These are phyloP conservation scores for Neosilurus mollespiculum DNA, from an alignment of 2,797 vertebrate genomes.

Conservation along the genomic window DNA sequence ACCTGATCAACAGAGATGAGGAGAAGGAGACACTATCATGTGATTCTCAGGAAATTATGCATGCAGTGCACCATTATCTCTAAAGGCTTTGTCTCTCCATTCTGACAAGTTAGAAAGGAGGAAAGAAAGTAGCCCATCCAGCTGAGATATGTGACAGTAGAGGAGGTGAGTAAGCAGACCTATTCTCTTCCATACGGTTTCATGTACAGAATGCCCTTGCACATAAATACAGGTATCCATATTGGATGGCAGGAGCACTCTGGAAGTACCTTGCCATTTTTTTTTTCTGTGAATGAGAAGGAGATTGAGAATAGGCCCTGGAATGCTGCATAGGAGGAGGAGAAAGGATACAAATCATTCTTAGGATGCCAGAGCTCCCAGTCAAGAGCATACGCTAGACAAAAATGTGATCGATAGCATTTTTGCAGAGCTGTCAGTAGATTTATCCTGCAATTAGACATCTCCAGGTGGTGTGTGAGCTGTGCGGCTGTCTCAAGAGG, in stretches of 20 bases:
- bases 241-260: conserved; percentile 22
- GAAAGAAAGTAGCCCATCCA: conserved; percentile 30
- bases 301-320: conserved; percentile 50
- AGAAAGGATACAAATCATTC: conserved; percentile 41
- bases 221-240: conserved; percentile 40
- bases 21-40: conserved; percentile 9
- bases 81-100: conserved; percentile 17
- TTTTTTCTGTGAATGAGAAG: conserved; percentile 57
- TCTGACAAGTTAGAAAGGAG: conserved; percentile 23
- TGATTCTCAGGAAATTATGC: conserved; percentile 5
- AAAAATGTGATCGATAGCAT: conserved; percentile 45
- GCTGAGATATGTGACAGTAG: conserved; percentile 32
- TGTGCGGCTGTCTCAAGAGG: conserved; percentile 34
- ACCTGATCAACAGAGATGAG: background rate
- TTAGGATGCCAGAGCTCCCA: conserved; percentile 39
- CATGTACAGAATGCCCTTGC: conserved; percentile 30
- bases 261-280: conserved; percentile 8
- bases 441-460: conserved; percentile 55
- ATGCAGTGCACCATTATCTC: background rate
- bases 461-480: conserved; percentile 48
- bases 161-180: conserved; percentile 31
- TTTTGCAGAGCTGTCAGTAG: conserved; percentile 48
- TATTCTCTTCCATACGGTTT: conserved; percentile 21
- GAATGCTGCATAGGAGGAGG: conserved; percentile 46
- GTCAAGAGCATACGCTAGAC: conserved; percentile 27